Base-by-base conservation (phyloP, 2,797 vertebrate species). In the Sardinella longiceps region DNA sequence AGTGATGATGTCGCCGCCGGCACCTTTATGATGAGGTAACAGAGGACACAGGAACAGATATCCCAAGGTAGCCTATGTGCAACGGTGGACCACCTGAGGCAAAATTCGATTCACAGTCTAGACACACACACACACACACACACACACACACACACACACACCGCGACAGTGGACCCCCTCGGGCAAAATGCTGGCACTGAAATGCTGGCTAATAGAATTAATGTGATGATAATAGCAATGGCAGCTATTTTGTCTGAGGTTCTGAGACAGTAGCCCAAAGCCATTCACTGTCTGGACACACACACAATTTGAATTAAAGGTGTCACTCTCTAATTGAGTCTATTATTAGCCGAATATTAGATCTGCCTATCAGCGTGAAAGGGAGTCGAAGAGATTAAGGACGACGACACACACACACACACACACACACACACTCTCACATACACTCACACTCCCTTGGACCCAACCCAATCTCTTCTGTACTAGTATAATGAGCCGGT, bases 271-370 rank as follows among this genome's bases (percentile, higher is more conserved):
- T 74, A 74, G 66, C 66, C 66, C 6, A 30, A 20, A 39, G 66
- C 18, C 14, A 74, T 74, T 74, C 30, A 74, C 2, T 37, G 30
- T 74, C 66, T 37, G 33, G 30, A 74, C 30, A 37, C 12, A 37
- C 11, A 39, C 3, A 74, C 14, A 74, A 15, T 37, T 14, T 74
- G 66, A 74, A 74, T 74, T 74, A 74, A 74, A 74, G 66, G 66
- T 74, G 66, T 74, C 66, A 74, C 66, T 74, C 66, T 74, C 66
- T 74, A 74, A 74, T 74, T 74, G 66, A 74, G 66, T 74, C 66
- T 74, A 74, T 39, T 74, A 74, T 74, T 74, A 74, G 66, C 66
- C 5, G 66, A 74, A 74, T 74, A 74, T 74, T 74, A 74, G 66
- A 74, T 74, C 66, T 74, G 66, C 66, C 66, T 39, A 74, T 74